phyloP scores from a whole-genome alignment of 1,140 invertebrate species.

The Epicauta chinensis region DNA sequence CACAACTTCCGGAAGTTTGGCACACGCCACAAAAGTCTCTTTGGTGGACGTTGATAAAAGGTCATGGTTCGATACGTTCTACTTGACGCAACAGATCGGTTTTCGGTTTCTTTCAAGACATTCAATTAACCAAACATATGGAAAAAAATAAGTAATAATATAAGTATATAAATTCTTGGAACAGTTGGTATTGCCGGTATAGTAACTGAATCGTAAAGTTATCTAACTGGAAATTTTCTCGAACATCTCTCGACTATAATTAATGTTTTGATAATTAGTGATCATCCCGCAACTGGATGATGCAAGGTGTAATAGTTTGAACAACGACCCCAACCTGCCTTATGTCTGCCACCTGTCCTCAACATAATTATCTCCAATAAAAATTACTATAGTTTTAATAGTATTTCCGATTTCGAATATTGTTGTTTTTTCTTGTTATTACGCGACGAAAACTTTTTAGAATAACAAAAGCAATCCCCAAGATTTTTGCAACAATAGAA shows the following conservation, averaged over 20 bases:
- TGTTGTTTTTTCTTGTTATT: too few relatives aligned
- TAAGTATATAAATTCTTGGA: background rate
- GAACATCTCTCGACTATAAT: slow-evolving; percentile 4
- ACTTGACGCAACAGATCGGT: slow-evolving; percentile 16
- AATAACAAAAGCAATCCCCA: too few relatives aligned
- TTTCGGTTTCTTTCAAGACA: slow-evolving; percentile 15
- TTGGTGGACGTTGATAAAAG: slow-evolving; percentile 9
- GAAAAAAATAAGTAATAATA: slow-evolving; percentile 4
- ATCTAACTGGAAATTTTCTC: background rate
- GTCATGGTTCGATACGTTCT: background rate
- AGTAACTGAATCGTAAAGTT: background rate
- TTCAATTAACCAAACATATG: slow-evolving; percentile 9
- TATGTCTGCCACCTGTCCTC: slow-evolving; percentile 16
- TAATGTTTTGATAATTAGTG: slow-evolving; percentile 10
- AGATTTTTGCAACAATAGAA: too few relatives aligned
- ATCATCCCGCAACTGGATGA: slow-evolving; percentile 3
- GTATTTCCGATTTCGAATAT: too few relatives aligned
- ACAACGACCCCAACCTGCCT: slow-evolving; percentile 15
- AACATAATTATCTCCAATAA: slow-evolving; percentile 9
- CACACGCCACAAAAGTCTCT: slow-evolving; percentile 3
- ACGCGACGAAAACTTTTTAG: too few relatives aligned
- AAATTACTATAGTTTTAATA: slow-evolving; percentile 8
- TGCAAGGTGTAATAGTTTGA: slow-evolving; percentile 11
- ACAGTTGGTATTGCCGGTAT: background rate
- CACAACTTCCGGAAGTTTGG: background rate